Base-by-base conservation (phyloP, 2,113 vertebrate species). In the Octodon degus region DNA sequence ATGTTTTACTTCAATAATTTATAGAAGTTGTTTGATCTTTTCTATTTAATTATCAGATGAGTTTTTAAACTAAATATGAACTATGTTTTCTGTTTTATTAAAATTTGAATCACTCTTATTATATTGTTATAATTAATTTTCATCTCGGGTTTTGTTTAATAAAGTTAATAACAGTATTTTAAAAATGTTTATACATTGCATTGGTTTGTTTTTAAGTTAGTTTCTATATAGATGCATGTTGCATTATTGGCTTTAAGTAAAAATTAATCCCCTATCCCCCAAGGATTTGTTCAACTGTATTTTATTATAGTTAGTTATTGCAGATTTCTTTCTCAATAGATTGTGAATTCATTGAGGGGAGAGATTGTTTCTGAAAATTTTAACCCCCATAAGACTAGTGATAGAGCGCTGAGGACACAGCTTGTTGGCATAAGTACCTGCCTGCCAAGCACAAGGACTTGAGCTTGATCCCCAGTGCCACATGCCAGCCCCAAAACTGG, bases 111-210 rank as follows among this genome's bases (percentile, higher is more conserved):
- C 34, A 68, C 34, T 34, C 32, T 62, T 34, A 67, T 68, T 32
- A 67, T 67, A 32, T 34, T 68, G 16, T 43, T 94, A 83, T 60
- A 94, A 89, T 74, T 95, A 82, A 86, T 89, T 86, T 94, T 25
- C 86, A 67, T 72, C 43, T 95, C 89, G 83, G 22, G 20, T 65
- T 94, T 68, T 84, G 32, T 88, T 94, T 91, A 94, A 43, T 87
- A 91, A 76, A 95, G 79, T 40, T 84, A 77, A 47, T 34, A 53
- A 58, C 20, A 55, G 10, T 80, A 77, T 76, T 40, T 89, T 87
- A 14, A 6, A 94, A 90, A 91, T 87, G 13, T 80, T 68, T 79
- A 40, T 37, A 79, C 9, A 2, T 68, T 87, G 53, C 20, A 50
- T 81, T 83, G 63, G 83, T 85, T 95, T 74, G 19, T 3, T 74